These are phyloP conservation scores for Pao palembangensis DNA, from an alignment of 2,113 vertebrate genomes.

Conservation along the genomic window DNA sequence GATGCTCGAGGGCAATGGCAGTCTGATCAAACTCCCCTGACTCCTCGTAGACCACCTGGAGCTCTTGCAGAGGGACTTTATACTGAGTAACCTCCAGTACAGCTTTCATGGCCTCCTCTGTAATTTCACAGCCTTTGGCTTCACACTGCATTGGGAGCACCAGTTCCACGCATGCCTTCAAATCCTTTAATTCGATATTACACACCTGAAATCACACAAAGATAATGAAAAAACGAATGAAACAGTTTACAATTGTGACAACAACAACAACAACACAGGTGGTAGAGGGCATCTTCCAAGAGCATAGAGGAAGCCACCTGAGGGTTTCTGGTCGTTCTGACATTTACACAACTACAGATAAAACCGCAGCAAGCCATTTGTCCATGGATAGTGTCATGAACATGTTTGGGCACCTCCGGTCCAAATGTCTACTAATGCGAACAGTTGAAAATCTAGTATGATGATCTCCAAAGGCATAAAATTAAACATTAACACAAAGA, in stretches of 20 bases:
- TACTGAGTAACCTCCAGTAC: conserved; percentile 82
- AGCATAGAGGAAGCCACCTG: too few species aligned
- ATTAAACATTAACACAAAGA: too few species aligned
- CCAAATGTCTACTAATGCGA: too few species aligned
- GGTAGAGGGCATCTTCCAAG: too few species aligned
- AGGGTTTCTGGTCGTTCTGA: too few species aligned
- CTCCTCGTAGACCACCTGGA: conserved; percentile 84
- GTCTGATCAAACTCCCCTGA: conserved; percentile 89
- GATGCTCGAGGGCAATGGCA: conserved; percentile 87
- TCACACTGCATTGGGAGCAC: conserved; percentile 80
- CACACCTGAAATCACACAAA: conserved; percentile 74
- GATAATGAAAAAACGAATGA: background rate
- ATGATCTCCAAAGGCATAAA: too few species aligned
- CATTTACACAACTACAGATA: too few species aligned
- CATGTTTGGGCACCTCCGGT: too few species aligned
- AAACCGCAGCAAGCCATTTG: too few species aligned
- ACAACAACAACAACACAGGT: too few species aligned
- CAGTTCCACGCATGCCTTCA: conserved; percentile 82
- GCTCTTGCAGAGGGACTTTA: conserved; percentile 81
- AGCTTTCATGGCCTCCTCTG: conserved; percentile 74
- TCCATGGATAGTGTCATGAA: too few species aligned
- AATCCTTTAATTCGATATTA: conserved; percentile 75
- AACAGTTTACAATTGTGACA: background rate
- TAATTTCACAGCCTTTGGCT: conserved; percentile 76
- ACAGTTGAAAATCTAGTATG: too few species aligned